Percentiles rank a stretch among this genome's conserved stretches.
phyloP scores from a whole-genome alignment of 2,113 vertebrate species.

The Malurus melanocephalus region DNA sequence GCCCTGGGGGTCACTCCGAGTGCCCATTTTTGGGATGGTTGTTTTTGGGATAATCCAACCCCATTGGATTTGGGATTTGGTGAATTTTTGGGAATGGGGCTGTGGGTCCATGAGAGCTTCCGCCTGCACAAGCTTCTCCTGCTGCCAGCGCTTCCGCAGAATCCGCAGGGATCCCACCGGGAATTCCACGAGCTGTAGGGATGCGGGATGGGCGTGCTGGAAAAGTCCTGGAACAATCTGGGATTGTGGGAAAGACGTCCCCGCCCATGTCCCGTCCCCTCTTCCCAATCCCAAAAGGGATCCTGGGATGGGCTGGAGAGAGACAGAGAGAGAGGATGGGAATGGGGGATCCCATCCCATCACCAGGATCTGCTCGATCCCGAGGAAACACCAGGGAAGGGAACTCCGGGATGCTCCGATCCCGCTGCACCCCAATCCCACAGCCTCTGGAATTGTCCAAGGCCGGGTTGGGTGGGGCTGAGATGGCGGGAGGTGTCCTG shows the following conservation, averaged over 20 bases:
- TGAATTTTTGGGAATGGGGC: no score
- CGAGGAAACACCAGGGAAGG: rapidly evolving
- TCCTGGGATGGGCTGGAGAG: neutral
- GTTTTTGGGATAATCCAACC: no score
- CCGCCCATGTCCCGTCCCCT: neutral
- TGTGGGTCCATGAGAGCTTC: neutral
- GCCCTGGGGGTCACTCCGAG: no score
- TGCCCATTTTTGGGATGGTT: no score
- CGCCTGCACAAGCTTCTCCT: neutral
- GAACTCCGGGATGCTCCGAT: no score
- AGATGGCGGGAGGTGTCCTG: neutral
- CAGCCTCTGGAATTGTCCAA: neutral
- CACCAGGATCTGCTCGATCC: neutral
- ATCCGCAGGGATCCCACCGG: rapidly evolving
- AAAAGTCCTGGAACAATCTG: neutral
- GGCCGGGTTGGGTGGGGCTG: neutral
- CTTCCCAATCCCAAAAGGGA: neutral
- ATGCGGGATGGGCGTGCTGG: rapidly evolving
- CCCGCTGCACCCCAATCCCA: neutral
- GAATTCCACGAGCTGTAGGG: rapidly evolving
- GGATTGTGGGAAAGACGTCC: neutral
- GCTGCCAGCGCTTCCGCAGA: neutral
- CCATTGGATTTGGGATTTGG: no score
- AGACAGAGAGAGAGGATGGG: neutral
- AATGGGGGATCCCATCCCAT: neutral